Evolutionary conservation across 1,140 invertebrate genomes (phyloP).

Genomic region (Lutraria rhynchaena): DNA sequence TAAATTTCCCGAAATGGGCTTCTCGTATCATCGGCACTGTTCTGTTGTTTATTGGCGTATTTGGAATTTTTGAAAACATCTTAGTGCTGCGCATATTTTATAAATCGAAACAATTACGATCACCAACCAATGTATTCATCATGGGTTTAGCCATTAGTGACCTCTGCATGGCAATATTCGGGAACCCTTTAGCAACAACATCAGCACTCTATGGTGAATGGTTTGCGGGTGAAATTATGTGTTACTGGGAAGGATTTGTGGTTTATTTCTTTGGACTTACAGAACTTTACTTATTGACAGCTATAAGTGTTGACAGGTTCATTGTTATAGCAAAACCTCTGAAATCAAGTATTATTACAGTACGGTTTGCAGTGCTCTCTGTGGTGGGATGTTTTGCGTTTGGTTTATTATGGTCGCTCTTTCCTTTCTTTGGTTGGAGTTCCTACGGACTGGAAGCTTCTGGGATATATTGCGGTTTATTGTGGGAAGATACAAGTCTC

Average conservation of each 20-base stretch:
- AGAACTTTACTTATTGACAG: slow-evolving; percentile 68
- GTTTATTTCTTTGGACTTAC: slow-evolving; percentile 71
- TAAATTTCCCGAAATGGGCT: slow-evolving; percentile 41
- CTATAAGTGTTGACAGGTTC: slow-evolving; percentile 73
- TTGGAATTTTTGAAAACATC: slow-evolving; percentile 61
- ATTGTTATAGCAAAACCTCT: slow-evolving; percentile 73
- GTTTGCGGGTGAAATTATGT: slow-evolving; percentile 64
- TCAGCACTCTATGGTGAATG: slow-evolving; percentile 59
- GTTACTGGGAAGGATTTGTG: slow-evolving; percentile 68
- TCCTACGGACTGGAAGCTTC: slow-evolving; percentile 68
- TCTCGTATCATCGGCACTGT: slow-evolving; percentile 45
- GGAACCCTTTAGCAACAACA: slow-evolving; percentile 50
- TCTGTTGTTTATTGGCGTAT: slow-evolving; percentile 50
- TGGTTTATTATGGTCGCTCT: slow-evolving; percentile 65
- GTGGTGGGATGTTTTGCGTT: slow-evolving; percentile 54
- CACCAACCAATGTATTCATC: slow-evolving; percentile 74
- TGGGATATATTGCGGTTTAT: slow-evolving; percentile 69
- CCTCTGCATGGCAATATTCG: slow-evolving; percentile 64
- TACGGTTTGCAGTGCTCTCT: slow-evolving; percentile 52
- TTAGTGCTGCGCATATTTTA: slow-evolving; percentile 64
- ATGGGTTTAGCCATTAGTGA: slow-evolving; percentile 70
- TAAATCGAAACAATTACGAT: slow-evolving; percentile 66
- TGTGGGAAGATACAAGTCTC: slow-evolving; percentile 62
- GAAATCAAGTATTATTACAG: slow-evolving; percentile 65
- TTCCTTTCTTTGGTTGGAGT: slow-evolving; percentile 73